Evolutionary conservation across 1,140 invertebrate genomes (phyloP), one percentile per base, ranked within the genome.

Genomic region (Heliothis subflexa): DNA sequence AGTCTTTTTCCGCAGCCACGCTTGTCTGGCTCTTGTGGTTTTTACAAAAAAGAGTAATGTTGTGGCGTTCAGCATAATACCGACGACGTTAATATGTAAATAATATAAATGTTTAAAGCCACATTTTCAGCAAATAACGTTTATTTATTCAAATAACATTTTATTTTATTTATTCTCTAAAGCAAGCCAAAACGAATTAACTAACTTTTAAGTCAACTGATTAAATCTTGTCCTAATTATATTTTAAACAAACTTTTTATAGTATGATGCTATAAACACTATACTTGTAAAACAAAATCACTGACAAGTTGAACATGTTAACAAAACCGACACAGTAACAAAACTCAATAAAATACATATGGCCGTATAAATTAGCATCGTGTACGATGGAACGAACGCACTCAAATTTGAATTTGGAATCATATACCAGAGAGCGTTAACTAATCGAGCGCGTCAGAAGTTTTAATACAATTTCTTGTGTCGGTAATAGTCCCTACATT

Each of bases 381-480:
- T 62, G 13, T 52, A 47, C 14, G 21, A 52, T 40, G 11, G 14
- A 25, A 62, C 47, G 21, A 33, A 28, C 49, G 14, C 21, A 54
- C 9, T 13, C 49, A 68, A 55, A 68, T 77, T 66, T 79, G 28
- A 79, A 71, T 79, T 82, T 59, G 78, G 62, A 66, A 76, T 79
- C 64, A 82, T 47, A 74, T n/a, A 81, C 21, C 55, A 71, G 50
- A 21, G 74, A 49, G 62, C 66, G 21, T 50, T 75, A 52, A 62
- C 54, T 78, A 80, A 80, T 80, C 76, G 73, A 49, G 55, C 78
- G 21, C 61, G 79, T 77, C 71, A 83, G 74, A 83, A 80, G 74
- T 82, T 82, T 74, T 78, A 78, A 81, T 68, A 61, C 61, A 64
- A 59, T 75, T 81, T 70, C 61, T 45, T 70, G 70, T 75, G 50